Evolutionary conservation across 1,140 invertebrate genomes (phyloP), one percentile per base, ranked within the genome.

Genomic region (Drosophila neocordata): DNA sequence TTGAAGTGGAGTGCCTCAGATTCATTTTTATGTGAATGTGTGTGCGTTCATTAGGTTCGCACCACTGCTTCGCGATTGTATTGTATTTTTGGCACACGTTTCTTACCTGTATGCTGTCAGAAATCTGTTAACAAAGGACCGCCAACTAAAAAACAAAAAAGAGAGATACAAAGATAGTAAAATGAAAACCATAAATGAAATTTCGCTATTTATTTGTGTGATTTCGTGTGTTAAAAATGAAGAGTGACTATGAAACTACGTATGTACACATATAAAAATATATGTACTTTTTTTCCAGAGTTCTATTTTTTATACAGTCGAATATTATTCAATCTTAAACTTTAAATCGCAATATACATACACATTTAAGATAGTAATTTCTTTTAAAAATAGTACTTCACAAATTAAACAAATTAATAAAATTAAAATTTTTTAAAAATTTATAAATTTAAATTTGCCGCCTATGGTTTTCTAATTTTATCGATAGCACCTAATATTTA

Each of bases 1-100:
- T 74, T 76, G 38, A 85, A 79, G 84, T 76, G 38, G 81, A 79
- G 84, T 70, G 60, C 44, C 38, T 70, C 27, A 24, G 34, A 35
- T 56, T 34, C 24, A 22, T 56, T 31, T 56, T 2, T 12, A 18
- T 41, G 57, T 18, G 57, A 20, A 38, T n/a, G 20, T 44, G 13
- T 51, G 57, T 68, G 27, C 34, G 37, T 59, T 76, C 48, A 85
- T 81, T 85, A 75, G 51, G 55, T 80, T 65, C 81, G 77, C 69
- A 68, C 72, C 73, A 80, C 44, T 85, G 73, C 68, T 12, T 53
- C 59, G 41, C 64, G 31, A 59, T 37, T 64, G 70, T 64, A 52
- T 57, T 48, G 41, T 48, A 48, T 52, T 55, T 56, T 55, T 59
- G 58, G 67, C 66, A 68, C 66, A 60, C 68, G 71, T 62, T 52